Conservation (phyloP, 2,797 vertebrate species). For the Spinus pinus region DNA sequence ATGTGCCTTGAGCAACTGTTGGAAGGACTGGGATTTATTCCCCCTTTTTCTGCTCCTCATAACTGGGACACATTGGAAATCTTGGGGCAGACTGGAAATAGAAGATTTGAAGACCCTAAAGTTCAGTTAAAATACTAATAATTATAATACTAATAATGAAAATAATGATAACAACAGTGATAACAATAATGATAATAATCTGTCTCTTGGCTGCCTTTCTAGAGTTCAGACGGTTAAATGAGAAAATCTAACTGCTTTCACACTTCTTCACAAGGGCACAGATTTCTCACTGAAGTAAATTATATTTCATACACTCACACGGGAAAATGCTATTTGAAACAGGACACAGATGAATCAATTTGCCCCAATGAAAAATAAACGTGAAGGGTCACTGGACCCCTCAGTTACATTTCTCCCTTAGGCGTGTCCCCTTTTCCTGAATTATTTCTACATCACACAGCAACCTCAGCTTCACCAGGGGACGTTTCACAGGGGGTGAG, state of each 20-base stretch:
- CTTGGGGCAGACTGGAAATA: background rate
- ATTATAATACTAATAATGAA: background rate
- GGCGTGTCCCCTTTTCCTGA: slow-evolving; percentile 29
- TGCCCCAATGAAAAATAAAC: background rate
- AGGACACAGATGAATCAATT: background rate
- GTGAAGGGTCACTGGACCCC: background rate
- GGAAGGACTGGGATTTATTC: background rate
- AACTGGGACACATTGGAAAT: background rate
- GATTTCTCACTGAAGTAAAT: slow-evolving; percentile 11
- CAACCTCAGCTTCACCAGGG: background rate
- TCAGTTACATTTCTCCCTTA: background rate
- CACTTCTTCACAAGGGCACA: slow-evolving; percentile 8
- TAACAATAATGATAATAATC: background rate
- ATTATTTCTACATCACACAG: background rate
- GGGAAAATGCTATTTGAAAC: background rate
- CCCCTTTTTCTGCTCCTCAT: background rate
- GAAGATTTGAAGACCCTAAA: background rate
- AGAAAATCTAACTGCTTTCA: background rate
- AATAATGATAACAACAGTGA: background rate
- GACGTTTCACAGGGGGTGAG: background rate
- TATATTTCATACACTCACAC: background rate
- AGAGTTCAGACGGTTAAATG: background rate
- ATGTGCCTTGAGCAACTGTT: slow-evolving; percentile 45
- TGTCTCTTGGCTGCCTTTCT: background rate
- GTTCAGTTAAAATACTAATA: background rate